Evolutionary conservation across 2,888 invertebrate species (phyloP), one percentile per base, ranked within the genome.

Genomic region (Thumatha senex): DNA sequence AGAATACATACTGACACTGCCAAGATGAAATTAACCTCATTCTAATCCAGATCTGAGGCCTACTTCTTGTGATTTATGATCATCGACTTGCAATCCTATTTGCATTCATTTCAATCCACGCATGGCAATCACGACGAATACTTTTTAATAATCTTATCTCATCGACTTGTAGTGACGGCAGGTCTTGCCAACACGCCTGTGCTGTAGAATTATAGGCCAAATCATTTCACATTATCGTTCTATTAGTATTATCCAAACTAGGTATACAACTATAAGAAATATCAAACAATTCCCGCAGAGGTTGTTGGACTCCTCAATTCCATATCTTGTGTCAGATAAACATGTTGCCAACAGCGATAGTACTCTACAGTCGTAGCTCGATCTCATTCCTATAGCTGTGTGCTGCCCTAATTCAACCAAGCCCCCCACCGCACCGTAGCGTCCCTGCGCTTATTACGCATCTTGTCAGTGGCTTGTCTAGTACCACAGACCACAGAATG

Each of bases 1-100:
- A 60, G 44, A 53, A 51, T 51, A 40, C 8, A 2, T 53, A 56
- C 47, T 59, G 55, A 56, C 74, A 63, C 67, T 84, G 85, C 85
- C 84, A 84, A 85, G 83, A 80, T 84, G 67, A 77, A 84, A 83
- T 84, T 84, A 84, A 78, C 78, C 74, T 74, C 54, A 78, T 79
- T 81, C 72, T 67, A 70, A 75, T 24, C 74, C 49, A 76, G 79
- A 75, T 71, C 68, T 75, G 74, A 76, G 68, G 70, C 58, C 67
- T 53, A 51, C 60, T 49, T 56, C 65, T 48, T 54, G 45, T 76
- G 67, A 79, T 76, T 74, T 72, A 74, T 72, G 56, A 50, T 54
- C 48, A 56, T 63, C 59, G 70, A 67, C 66, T 51, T 58, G 54
- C 61, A 50, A 58, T 66, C 48, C 39, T 54, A 31, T 56, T 45